Conservation (phyloP, 2,797 vertebrate genomes). For the Neoniphon sammara region DNA sequence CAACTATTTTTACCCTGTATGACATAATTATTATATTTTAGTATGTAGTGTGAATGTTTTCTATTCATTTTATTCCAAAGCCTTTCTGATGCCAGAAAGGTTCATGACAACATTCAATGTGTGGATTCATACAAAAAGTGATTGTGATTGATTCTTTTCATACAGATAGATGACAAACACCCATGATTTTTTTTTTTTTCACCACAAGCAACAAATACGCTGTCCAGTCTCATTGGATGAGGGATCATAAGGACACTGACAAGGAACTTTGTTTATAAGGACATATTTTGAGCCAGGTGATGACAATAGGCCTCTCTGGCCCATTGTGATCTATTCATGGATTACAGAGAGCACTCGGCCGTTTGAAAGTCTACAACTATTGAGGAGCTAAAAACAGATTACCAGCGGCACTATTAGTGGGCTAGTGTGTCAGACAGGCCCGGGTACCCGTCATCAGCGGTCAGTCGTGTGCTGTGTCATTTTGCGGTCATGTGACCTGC, state of each 20-base stretch:
- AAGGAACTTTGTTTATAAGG: slow-evolving; percentile 63
- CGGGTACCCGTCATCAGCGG: slow-evolving; percentile 62
- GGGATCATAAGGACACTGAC: slow-evolving; percentile 52
- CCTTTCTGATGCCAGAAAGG: neutral
- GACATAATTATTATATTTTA: neutral
- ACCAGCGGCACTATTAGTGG: slow-evolving; percentile 70
- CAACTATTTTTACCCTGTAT: neutral
- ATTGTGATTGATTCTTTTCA: neutral
- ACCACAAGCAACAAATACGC: slow-evolving; percentile 28
- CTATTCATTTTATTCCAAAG: neutral
- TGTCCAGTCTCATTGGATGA: slow-evolving; percentile 60
- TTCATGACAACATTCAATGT: neutral
- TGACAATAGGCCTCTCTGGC: slow-evolving; percentile 57
- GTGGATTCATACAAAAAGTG: neutral
- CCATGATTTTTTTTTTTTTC: slow-evolving; percentile 9
- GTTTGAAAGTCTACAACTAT: slow-evolving; percentile 60
- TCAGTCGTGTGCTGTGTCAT: slow-evolving; percentile 73
- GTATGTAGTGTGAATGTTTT: neutral
- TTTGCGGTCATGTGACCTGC: slow-evolving; percentile 58
- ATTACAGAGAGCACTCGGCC: slow-evolving; percentile 53
- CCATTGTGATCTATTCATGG: slow-evolving; percentile 74
- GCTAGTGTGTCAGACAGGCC: slow-evolving; percentile 66
- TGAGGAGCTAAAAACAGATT: slow-evolving; percentile 79
- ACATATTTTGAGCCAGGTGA: slow-evolving; percentile 66
- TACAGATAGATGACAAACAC: neutral